A percentile compares a stretch with the other conserved stretches of the same genome.
phyloP scores from a whole-genome alignment of 2,888 invertebrate genomes.

The Pyrochroa serraticornis region DNA sequence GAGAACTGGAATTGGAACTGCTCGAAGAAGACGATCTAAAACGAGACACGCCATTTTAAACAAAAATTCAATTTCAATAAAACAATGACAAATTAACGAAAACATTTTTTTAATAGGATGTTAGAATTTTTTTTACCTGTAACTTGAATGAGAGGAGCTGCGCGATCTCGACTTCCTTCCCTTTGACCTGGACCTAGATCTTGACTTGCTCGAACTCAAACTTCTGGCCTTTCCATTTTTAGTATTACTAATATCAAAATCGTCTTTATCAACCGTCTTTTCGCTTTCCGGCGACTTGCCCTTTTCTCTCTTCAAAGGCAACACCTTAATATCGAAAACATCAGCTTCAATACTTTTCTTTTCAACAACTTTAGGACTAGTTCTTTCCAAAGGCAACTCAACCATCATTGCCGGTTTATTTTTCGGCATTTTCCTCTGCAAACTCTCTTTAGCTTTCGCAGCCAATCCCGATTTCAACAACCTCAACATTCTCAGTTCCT shows the following conservation, averaged over 20 bases:
- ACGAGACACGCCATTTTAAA: conserved; percentile 1
- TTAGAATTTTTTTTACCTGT: conserved; percentile 43
- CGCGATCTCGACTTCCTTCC: conserved; percentile 51
- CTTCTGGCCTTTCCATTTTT: conserved; percentile 32
- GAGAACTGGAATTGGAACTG: conserved; percentile 50
- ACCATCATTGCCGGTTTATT: conserved; percentile 15
- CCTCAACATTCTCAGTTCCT: conserved; percentile 72
- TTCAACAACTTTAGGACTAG: conserved; percentile 35
- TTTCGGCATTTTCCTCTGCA: conserved; percentile 64
- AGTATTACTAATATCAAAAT: conserved; percentile 38
- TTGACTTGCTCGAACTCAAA: conserved; percentile 48
- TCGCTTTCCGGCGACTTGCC: conserved; percentile 25
- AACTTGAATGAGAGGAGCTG: conserved; percentile 62
- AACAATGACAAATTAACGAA: conserved; percentile 4
- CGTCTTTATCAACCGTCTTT: conserved; percentile 39
- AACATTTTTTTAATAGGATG: too few relatives aligned
- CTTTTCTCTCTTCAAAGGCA: conserved; percentile 45
- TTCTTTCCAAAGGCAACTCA: conserved; percentile 24
- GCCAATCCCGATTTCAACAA: conserved; percentile 68
- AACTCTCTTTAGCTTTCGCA: conserved; percentile 73
- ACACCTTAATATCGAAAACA: conserved; percentile 52
- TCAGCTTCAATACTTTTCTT: conserved; percentile 46
- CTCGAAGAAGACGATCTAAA: conserved; percentile 46
- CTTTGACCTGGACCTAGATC: conserved; percentile 48
- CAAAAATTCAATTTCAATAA: conserved; percentile 8